Percentiles rank a stretch among this genome's conserved stretches.
These are phyloP conservation scores for Nomia melanderi DNA, from an alignment of 1,140 invertebrate genomes.

Conservation along the genomic window DNA sequence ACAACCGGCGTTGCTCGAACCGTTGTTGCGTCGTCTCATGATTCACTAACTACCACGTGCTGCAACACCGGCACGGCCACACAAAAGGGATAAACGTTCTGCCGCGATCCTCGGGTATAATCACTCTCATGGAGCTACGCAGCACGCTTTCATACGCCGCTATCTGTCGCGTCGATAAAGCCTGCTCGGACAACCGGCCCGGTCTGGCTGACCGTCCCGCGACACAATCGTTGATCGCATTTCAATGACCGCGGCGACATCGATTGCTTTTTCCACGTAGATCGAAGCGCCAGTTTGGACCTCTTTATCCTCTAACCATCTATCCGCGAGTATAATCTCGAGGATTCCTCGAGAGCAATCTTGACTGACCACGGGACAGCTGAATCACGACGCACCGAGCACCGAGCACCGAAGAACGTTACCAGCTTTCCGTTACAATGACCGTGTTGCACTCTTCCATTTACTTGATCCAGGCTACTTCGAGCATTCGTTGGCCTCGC, in stretches of 20 bases:
- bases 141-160: constrained; percentile 18
- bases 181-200: constrained; percentile 18
- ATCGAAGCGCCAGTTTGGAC: background rate
- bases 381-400: no score
- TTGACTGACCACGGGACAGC: no score
- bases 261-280: background rate
- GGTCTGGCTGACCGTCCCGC: constrained; percentile 16
- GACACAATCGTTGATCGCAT: constrained; percentile 49
- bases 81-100: constrained; percentile 39
- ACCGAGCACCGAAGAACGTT: background rate
- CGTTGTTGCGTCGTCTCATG: constrained; percentile 72
- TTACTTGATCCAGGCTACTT: constrained; percentile 32
- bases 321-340: no score
- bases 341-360: no score
- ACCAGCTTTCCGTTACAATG: no score
- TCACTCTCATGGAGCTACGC: constrained; percentile 49
- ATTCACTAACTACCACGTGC: constrained; percentile 32
- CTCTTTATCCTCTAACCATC: no score
- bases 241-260: constrained; percentile 35
- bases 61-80: background rate
- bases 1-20: constrained; percentile 46
- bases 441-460: constrained; percentile 37
- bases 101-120: constrained; percentile 35
- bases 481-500: constrained; percentile 42
- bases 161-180: constrained; percentile 36